Evolutionary conservation across 2,888 invertebrate species (phyloP), one percentile per base, ranked within the genome.

Genomic region (Chaetoderma sp.): DNA sequence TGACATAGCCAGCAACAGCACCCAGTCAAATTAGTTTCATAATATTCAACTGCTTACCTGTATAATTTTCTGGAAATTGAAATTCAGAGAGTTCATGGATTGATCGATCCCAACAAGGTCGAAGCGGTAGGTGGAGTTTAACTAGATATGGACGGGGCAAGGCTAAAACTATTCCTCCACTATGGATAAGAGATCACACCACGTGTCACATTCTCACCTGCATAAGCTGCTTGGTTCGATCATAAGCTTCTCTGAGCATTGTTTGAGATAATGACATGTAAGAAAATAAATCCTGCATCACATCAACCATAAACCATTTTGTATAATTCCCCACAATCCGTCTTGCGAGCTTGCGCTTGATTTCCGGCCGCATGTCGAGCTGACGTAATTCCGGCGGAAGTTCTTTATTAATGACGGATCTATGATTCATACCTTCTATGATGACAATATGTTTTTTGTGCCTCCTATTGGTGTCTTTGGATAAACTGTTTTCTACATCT

Each of bases 381-480:
- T 56, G 28, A 18, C 25, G 28, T 8, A 56, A n/a, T 21, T 8
- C 16, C 39, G 33, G 25, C 2, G 56, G 56, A 16, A 56, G n/a
- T 2, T 25, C 30, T 16, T 23, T 39, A 30, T 33, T 36, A 23
- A 39, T 39, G 6, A 56, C n/a, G 13, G 33, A 39, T 32, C 56
- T 77, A 30, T 79, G 79, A 39, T 73, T 74, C 21, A 75, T 52
- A 2, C 78, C 77, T 21, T 49, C 60, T 67, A 79, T 69, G 10
- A 75, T 70, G n/a, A 79, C 64, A 6, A 78, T 77, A 0, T 78
- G 78, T 10, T 64, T 76, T 10, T 54, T 62, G 62, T 72, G 77
- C 25, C 70, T 71, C 6, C 66, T 45, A 13, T 42, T 63, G n/a
- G 62, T 13, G 6, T 55, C 30, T 5, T 33, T 63, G 2, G 25